Conservation (phyloP, 2,797 vertebrate species). For the Hypotaenidia philippensis region DNA sequence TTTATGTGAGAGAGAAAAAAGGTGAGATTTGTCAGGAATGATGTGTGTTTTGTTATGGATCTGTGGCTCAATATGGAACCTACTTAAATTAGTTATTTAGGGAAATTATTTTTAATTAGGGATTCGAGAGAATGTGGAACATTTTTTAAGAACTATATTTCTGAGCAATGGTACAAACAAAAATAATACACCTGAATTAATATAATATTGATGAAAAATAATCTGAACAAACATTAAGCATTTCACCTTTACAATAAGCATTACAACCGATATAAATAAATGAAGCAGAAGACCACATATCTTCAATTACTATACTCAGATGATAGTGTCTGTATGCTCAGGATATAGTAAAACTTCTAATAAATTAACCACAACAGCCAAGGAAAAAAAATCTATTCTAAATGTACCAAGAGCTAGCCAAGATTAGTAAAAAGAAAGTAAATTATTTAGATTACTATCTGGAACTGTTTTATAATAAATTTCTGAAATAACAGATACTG, state of each 20-base stretch:
- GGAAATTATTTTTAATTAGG: not conserved
- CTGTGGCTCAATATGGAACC: fast-evolving
- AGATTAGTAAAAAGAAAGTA: not conserved
- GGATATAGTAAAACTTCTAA: not conserved
- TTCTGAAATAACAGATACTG: not conserved
- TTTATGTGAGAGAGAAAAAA: not conserved
- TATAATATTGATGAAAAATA: not conserved
- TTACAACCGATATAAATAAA: not conserved
- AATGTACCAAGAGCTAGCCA: fast-evolving
- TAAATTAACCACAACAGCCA: not conserved
- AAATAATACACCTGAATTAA: not conserved
- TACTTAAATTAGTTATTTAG: not conserved
- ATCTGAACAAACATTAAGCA: not conserved
- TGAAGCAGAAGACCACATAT: not conserved
- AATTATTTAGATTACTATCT: not conserved
- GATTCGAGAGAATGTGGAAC: not conserved
- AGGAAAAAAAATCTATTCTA: not conserved
- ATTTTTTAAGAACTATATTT: not conserved
- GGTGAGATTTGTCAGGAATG: fast-evolving
- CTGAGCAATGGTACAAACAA: not conserved
- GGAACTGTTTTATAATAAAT: not conserved
- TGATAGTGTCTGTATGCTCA: not conserved
- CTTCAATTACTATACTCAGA: not conserved
- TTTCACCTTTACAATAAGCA: not conserved
- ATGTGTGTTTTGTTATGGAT: not conserved